Conservation (phyloP, 2,113 vertebrate genomes). For the Podiceps cristatus region DNA sequence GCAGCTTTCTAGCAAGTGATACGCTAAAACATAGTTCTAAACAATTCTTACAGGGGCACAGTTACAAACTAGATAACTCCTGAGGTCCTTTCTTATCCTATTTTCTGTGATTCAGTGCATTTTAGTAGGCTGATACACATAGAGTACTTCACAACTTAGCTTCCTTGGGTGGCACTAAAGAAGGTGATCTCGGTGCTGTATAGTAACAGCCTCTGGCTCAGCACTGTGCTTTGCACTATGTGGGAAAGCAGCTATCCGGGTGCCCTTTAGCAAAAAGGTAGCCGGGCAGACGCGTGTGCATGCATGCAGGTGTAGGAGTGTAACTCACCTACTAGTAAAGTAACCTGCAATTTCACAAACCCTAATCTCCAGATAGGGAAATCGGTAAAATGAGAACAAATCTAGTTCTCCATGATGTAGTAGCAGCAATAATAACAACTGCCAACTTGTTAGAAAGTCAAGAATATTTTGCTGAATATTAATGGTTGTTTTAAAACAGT, state of each 20-base stretch:
- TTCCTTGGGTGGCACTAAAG: not conserved
- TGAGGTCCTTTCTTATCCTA: not conserved
- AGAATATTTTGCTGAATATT: not conserved
- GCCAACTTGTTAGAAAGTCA: not conserved
- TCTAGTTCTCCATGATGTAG: not conserved
- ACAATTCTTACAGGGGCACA: not conserved
- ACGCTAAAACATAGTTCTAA: not conserved
- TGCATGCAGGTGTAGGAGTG: accelerated
- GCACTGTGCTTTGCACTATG: not conserved
- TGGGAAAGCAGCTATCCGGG: not conserved
- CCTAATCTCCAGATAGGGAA: not conserved
- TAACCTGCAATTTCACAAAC: not conserved
- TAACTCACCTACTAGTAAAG: not conserved
- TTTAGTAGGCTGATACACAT: not conserved
- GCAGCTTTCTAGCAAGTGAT: not conserved
- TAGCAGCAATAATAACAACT: not conserved
- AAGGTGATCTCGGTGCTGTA: not conserved
- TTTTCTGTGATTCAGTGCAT: not conserved
- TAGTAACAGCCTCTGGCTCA: not conserved
- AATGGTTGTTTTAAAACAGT: not conserved
- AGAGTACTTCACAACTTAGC: not conserved
- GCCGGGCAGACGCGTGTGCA: not conserved
- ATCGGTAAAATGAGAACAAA: not conserved
- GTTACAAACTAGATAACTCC: not conserved
- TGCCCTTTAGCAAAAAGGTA: not conserved